Evolutionary conservation across 2,888 invertebrate species (phyloP).

Genomic region (Camponotus fellah): DNA sequence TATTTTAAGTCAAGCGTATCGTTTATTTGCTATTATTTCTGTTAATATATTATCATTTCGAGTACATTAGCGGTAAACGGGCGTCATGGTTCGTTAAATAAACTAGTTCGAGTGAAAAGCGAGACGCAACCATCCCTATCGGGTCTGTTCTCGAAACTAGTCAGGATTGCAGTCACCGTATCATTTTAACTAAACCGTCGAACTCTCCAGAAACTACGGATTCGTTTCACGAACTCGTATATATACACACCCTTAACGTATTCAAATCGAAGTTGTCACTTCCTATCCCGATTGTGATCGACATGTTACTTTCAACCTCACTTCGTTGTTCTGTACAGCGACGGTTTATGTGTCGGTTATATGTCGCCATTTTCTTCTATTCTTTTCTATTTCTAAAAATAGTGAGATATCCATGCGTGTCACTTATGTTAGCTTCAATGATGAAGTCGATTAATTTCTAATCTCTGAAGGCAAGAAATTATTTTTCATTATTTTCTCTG

Average conservation of each 20-base stretch:
- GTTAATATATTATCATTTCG: conserved; percentile 36
- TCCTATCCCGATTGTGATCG: conserved; percentile 24
- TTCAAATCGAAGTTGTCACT: conserved; percentile 14
- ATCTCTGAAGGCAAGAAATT: not conserved
- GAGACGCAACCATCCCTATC: conserved; percentile 35
- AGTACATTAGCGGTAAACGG: conserved; percentile 9
- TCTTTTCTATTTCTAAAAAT: not conserved
- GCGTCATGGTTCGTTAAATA: conserved; percentile 36
- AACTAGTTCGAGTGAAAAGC: conserved; percentile 46
- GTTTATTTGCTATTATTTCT: conserved; percentile 20
- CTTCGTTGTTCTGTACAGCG: not conserved
- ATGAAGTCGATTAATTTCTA: not conserved
- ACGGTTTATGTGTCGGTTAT: not conserved
- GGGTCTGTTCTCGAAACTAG: conserved; percentile 25
- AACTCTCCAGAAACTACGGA: conserved; percentile 41
- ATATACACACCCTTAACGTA: not conserved
- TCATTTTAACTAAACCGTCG: conserved; percentile 38
- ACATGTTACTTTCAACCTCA: conserved; percentile 7
- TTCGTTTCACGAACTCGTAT: conserved; percentile 35
- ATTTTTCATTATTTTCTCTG: not conserved
- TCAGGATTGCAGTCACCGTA: conserved; percentile 14
- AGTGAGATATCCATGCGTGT: not conserved
- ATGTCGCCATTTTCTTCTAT: not conserved
- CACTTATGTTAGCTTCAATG: not conserved
- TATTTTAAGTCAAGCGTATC: conserved; percentile 41